phyloP scores from a whole-genome alignment of 2,113 vertebrate species.

The Zapus hudsonius region DNA sequence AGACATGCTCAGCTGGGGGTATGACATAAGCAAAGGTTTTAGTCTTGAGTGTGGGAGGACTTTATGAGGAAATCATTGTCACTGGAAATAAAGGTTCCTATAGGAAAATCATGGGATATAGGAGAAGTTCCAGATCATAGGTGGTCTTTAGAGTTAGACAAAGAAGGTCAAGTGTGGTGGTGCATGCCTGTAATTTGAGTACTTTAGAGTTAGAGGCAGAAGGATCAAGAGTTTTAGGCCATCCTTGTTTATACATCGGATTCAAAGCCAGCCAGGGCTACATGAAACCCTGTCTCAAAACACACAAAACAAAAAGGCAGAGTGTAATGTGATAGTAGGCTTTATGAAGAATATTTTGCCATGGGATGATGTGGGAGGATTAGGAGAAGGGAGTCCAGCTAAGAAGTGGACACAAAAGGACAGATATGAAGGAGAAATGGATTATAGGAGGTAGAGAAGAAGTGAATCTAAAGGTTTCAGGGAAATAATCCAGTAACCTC shows the following conservation, averaged over 20 bases:
- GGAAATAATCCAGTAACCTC: conserved; percentile 7
- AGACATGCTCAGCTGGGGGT: not conserved
- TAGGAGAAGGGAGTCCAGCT: not conserved
- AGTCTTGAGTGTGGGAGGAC: not conserved
- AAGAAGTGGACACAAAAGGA: not conserved
- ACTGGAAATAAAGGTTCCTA: not conserved
- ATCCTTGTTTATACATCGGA: not conserved
- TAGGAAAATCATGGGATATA: not conserved
- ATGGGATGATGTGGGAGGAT: not conserved
- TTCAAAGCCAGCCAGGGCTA: not conserved
- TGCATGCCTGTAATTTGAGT: not conserved
- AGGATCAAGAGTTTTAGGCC: not conserved
- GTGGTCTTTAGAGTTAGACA: not conserved
- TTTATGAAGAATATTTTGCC: conserved; percentile 15
- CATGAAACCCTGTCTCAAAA: not conserved
- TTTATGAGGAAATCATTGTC: not conserved
- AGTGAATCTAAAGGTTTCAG: not conserved
- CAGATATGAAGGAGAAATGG: not conserved
- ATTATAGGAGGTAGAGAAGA: not conserved
- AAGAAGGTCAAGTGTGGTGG: too few species aligned
- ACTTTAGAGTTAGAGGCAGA: not conserved
- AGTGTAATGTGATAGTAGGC: not conserved
- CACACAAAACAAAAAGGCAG: not conserved
- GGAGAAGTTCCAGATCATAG: not conserved
- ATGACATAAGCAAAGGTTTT: not conserved